These are phyloP conservation scores for Cheilosia impressa DNA, from an alignment of 2,888 invertebrate species.

Conservation along the genomic window DNA sequence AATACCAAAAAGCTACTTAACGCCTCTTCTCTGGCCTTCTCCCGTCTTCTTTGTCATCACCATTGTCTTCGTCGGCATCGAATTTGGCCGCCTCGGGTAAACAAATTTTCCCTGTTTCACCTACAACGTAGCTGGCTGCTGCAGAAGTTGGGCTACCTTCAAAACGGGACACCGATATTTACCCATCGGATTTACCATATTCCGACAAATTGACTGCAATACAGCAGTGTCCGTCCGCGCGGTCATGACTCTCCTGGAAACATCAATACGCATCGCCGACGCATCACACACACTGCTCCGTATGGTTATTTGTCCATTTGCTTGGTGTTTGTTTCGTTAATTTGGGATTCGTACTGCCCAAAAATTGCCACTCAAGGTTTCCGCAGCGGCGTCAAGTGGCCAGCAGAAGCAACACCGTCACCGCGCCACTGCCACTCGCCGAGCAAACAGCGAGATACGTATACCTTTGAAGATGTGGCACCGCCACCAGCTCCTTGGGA, in stretches of 20 bases:
- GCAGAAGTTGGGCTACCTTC: constrained; percentile 63
- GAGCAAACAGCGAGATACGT: constrained; percentile 48
- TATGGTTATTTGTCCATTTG: constrained; percentile 73
- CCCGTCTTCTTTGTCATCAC: not conserved
- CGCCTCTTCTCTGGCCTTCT: constrained; percentile 17
- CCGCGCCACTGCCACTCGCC: constrained; percentile 70
- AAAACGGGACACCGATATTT: constrained; percentile 42
- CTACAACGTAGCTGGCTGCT: constrained; percentile 74
- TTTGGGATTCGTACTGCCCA: constrained; percentile 72
- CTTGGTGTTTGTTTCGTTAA: constrained; percentile 69
- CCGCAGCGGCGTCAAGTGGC: constrained; percentile 58
- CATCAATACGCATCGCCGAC: constrained; percentile 60
- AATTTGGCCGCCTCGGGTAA: constrained; percentile 51
- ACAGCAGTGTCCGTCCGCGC: constrained; percentile 32
- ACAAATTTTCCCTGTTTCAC: constrained; percentile 67
- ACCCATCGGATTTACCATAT: constrained; percentile 72
- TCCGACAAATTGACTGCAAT: constrained; percentile 73
- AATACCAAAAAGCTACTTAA: constrained; percentile 73
- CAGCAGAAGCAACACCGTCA: constrained; percentile 44
- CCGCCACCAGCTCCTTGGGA: constrained; percentile 20
- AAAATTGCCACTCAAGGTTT: constrained; percentile 75
- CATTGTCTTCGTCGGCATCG: not conserved
- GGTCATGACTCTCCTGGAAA: constrained; percentile 35
- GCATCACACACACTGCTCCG: constrained; percentile 37
- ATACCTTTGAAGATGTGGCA: constrained; percentile 62